phyloP scores from a whole-genome alignment of 1,140 invertebrate species.

The Bathynomus jamesi region DNA sequence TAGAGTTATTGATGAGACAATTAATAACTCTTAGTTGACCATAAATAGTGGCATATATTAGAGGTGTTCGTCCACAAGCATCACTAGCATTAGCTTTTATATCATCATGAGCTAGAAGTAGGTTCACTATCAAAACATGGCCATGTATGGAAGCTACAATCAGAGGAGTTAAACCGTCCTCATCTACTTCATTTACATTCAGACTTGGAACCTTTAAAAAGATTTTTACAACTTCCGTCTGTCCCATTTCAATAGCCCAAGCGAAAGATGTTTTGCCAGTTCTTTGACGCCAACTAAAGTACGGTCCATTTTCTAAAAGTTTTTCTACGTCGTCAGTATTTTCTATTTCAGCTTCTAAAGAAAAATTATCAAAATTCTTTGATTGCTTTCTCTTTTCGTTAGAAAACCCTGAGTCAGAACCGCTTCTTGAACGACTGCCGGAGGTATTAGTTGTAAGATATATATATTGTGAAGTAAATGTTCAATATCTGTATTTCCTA shows the following conservation, averaged over 20 bases:
- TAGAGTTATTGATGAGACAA: slow-evolving; percentile 17
- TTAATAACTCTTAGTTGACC: slow-evolving; percentile 52
- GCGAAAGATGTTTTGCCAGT: slow-evolving; percentile 34
- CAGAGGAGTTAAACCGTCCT: slow-evolving; percentile 28
- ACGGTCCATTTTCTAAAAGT: slow-evolving; percentile 33
- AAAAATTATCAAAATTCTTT: slow-evolving; percentile 9
- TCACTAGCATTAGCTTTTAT: slow-evolving; percentile 16
- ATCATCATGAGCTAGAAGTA: slow-evolving; percentile 26
- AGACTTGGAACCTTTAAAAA: slow-evolving; percentile 28
- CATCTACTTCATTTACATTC: slow-evolving; percentile 32
- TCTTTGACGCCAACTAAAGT: slow-evolving; percentile 33
- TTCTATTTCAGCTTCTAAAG: slow-evolving; percentile 25
- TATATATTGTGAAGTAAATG: slow-evolving; percentile 18
- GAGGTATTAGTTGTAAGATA: slow-evolving; percentile 7
- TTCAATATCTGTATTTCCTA: slow-evolving; percentile 20
- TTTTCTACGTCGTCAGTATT: slow-evolving; percentile 29
- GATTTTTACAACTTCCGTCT: slow-evolving; percentile 35
- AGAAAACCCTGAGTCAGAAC: no score
- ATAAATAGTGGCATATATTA: slow-evolving; percentile 90
- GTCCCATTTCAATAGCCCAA: slow-evolving; percentile 33
- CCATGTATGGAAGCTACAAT: slow-evolving; percentile 31
- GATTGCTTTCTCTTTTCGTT: slow-evolving; percentile 15
- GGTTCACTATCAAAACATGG: slow-evolving; percentile 17
- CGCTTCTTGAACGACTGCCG: slow-evolving; percentile 10
- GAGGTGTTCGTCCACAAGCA: slow-evolving; percentile 79